Evolutionary conservation across 2,888 invertebrate genomes (phyloP).

Genomic region (Tetropium fuscum): DNA sequence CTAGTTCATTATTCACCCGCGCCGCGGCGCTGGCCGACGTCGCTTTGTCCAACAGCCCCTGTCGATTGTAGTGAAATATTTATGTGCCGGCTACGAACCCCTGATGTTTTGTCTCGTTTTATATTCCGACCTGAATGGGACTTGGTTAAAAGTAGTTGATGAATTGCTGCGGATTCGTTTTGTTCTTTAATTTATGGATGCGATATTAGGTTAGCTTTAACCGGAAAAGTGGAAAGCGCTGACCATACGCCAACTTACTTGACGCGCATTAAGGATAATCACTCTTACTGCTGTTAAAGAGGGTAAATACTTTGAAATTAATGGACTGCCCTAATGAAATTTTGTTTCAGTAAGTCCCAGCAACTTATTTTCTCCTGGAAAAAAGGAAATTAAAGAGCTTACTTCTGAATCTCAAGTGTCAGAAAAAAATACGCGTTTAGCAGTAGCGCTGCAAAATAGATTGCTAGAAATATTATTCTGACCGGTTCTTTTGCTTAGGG

Average conservation of each 20-base stretch:
- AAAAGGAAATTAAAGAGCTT: neutral
- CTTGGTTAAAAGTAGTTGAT: conserved; percentile 51
- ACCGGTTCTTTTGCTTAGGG: too few relatives aligned
- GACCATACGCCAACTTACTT: conserved; percentile 20
- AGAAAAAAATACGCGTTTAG: neutral
- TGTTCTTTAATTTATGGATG: conserved; percentile 49
- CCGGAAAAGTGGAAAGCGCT: conserved; percentile 21
- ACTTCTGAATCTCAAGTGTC: neutral
- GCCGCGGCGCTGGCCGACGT: conserved; percentile 58
- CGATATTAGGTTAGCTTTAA: conserved; percentile 21
- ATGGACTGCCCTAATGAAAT: conserved; percentile 26
- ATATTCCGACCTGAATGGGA: conserved; percentile 40
- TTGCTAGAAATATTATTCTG: too few relatives aligned
- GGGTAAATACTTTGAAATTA: conserved; percentile 26
- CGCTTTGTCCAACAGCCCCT: conserved; percentile 62
- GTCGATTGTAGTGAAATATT: conserved; percentile 64
- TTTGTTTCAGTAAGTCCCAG: conserved; percentile 13
- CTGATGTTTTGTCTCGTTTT: conserved; percentile 55
- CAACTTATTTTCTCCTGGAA: neutral
- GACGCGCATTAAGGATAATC: conserved; percentile 20
- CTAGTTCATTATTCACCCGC: conserved; percentile 63
- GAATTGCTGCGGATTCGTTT: conserved; percentile 51
- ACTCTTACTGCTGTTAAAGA: conserved; percentile 17
- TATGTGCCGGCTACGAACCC: conserved; percentile 52
- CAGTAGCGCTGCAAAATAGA: too few relatives aligned